Conservation (phyloP, 2,888 invertebrate genomes). For the Mylabris sibirica region DNA sequence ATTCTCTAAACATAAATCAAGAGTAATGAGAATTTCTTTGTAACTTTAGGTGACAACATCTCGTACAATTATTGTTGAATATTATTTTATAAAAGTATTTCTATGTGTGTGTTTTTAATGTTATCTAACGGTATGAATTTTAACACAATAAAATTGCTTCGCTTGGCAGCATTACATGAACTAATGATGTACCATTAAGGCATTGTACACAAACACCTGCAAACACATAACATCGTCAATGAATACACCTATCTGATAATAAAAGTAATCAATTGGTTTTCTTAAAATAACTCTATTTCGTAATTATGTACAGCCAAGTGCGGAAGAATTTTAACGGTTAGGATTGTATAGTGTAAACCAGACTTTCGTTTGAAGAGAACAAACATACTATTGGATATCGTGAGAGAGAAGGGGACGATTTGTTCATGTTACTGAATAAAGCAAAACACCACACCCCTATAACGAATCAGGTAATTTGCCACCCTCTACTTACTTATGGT, state of each 20-base stretch:
- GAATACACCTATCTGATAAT: background rate
- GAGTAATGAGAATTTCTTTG: background rate
- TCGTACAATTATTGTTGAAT: background rate
- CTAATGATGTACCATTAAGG: background rate
- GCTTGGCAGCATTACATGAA: constrained; percentile 1
- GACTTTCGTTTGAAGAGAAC: no score
- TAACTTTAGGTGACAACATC: constrained; percentile 2
- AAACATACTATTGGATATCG: no score
- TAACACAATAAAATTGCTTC: background rate
- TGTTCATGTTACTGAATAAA: no score
- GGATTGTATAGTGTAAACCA: no score
- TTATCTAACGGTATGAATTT: background rate
- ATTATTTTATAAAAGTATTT: constrained; percentile 7
- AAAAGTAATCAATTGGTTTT: no score
- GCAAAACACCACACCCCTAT: no score
- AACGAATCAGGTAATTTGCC: no score
- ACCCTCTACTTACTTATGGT: no score
- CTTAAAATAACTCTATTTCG: no score
- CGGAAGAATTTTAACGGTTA: no score
- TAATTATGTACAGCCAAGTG: no score
- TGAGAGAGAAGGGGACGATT: no score
- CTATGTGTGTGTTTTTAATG: constrained; percentile 3
- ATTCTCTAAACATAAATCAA: background rate
- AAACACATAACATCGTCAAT: background rate
- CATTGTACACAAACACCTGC: background rate